Evolutionary conservation across 2,888 invertebrate genomes (phyloP).

Genomic region (Drepanosiphum platanoidis): DNA sequence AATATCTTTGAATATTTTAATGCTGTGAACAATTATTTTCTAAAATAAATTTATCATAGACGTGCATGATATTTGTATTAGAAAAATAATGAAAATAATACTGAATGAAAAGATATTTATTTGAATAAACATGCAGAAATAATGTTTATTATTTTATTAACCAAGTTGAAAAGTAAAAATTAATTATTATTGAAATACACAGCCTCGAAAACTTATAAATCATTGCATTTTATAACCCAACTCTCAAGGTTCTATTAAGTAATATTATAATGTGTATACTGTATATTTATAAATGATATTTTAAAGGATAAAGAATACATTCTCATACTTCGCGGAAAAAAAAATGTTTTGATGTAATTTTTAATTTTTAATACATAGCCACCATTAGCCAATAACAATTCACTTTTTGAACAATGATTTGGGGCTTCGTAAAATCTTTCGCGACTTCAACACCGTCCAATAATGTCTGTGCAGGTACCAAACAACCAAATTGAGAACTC

Average conservation of each 20-base stretch:
- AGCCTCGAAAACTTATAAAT: background rate
- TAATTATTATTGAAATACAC: background rate
- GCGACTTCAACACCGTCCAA: conserved; percentile 84
- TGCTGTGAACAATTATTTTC: too few species aligned
- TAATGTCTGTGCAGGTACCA: conserved; percentile 86
- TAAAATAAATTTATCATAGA: too few species aligned
- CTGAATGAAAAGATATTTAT: too few species aligned
- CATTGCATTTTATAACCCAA: background rate
- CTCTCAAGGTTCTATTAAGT: background rate
- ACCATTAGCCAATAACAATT: background rate
- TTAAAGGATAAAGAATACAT: background rate
- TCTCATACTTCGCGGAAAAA: background rate
- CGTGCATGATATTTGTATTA: too few species aligned
- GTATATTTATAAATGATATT: background rate
- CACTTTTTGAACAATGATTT: conserved; percentile 43
- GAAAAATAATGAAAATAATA: too few species aligned
- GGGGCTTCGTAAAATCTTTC: conserved; percentile 73
- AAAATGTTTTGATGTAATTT: background rate
- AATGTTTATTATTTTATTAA: background rate
- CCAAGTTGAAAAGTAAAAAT: background rate
- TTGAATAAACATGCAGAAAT: background rate
- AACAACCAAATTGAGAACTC: conserved; percentile 37
- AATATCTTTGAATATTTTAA: too few species aligned
- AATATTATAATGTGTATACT: background rate
- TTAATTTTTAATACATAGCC: background rate